These are phyloP conservation scores for Leptinotarsa undecemlineata DNA, from an alignment of 1,140 invertebrate species.

Conservation along the genomic window DNA sequence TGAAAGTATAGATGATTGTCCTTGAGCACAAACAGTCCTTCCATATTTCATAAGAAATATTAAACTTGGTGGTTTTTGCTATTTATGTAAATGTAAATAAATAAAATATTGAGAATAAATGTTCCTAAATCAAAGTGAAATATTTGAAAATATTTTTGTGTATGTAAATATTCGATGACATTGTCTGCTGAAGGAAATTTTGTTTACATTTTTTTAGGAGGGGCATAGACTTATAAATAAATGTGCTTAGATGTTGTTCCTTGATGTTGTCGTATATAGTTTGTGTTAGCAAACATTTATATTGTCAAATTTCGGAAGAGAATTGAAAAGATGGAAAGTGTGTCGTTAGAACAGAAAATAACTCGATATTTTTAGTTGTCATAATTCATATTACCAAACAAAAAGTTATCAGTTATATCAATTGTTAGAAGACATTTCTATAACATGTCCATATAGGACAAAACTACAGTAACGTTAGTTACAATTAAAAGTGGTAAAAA, in stretches of 20 bases:
- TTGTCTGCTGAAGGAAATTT: conserved; percentile 33
- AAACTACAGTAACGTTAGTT: too few relatives aligned
- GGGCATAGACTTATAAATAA: conserved; percentile 51
- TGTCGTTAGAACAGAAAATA: too few relatives aligned
- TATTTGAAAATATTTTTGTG: conserved; percentile 43
- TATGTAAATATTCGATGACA: conserved; percentile 39
- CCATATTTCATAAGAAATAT: conserved; percentile 39
- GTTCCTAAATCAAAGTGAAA: conserved; percentile 45
- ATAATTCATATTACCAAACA: too few relatives aligned
- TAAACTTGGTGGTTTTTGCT: conserved; percentile 36
- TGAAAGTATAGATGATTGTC: conserved; percentile 34
- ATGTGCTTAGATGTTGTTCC: conserved; percentile 45
- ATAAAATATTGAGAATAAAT: conserved; percentile 43
- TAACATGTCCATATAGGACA: too few relatives aligned
- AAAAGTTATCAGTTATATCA: too few relatives aligned
- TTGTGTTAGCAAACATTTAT: conserved; percentile 19
- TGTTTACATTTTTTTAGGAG: conserved; percentile 42
- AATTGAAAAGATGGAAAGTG: too few relatives aligned
- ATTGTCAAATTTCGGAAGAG: neutral
- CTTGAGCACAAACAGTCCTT: conserved; percentile 39
- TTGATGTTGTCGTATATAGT: conserved; percentile 42
- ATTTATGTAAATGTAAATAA: conserved; percentile 39
- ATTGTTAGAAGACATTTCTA: too few relatives aligned
- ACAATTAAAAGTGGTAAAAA: too few relatives aligned
- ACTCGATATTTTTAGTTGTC: neutral